Evolutionary conservation across 2,888 invertebrate species (phyloP).

Genomic region (Hypolimnas misippus): DNA sequence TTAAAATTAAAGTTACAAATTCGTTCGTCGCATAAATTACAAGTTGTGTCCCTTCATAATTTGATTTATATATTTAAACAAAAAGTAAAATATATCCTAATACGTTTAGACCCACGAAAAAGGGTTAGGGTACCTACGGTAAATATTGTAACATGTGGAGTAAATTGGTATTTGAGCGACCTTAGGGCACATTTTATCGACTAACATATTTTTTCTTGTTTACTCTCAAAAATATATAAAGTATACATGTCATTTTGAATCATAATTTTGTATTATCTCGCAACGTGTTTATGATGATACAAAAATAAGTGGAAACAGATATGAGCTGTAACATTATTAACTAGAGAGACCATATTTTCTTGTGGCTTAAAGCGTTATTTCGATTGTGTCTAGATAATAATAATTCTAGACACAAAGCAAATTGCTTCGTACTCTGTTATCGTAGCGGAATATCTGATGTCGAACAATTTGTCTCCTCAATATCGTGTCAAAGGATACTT

Average conservation of each 20-base stretch:
- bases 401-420: conserved; percentile 1
- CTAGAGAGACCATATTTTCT: neutral
- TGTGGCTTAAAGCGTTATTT: neutral
- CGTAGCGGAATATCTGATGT: conserved; percentile 7
- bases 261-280: no score
- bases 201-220: conserved; percentile 36
- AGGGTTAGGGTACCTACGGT: conserved; percentile 43
- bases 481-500: conserved; percentile 25
- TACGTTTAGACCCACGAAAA: conserved; percentile 39
- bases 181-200: conserved; percentile 44
- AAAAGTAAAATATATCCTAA: conserved; percentile 38
- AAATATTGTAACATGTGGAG: conserved; percentile 47
- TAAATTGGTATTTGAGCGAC: conserved; percentile 44
- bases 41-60: conserved; percentile 27
- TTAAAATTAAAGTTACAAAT: no score
- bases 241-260: neutral
- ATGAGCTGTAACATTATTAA: conserved; percentile 20
- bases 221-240: conserved; percentile 27
- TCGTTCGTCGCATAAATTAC: conserved; percentile 5
- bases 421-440: neutral
- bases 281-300: no score
- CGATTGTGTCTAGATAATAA: neutral
- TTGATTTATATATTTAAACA: conserved; percentile 34
- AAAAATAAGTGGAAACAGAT: no score
- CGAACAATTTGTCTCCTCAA: conserved; percentile 20